Evolutionary conservation across 1,140 invertebrate species (phyloP), one percentile per base, ranked within the genome.

Genomic region (Galleria mellonella): DNA sequence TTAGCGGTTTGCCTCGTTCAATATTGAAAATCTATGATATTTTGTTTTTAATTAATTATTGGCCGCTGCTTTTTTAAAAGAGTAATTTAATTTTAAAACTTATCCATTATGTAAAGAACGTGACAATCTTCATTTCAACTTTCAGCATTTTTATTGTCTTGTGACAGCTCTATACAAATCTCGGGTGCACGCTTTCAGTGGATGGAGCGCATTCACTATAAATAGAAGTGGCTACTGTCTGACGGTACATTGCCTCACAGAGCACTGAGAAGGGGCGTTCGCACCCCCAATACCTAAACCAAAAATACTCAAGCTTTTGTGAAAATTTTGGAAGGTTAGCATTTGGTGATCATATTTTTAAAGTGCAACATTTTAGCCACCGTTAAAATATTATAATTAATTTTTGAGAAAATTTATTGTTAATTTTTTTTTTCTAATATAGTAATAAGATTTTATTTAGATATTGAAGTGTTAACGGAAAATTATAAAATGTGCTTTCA

Each of bases 281-380:
- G 56, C 44, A 46, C 53, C 63, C 66, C 68, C 45, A 37, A 28
- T 32, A 50, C 62, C 50, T 61, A 69, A 66, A 64, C 47, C 55
- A 33, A 56, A 55, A 59, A 43, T 45, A 44, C 42, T 55, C 43
- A 66, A 67, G 51, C 51, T 47, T 37, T 68, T 58, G 82, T 81
- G 74, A 82, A 83, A 73, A 70, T 82, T 63, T 53, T 81, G 70
- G 69, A 75, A 86, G 83, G 83, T 86, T 63, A 64, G 66, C 43
- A 50, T 54, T 50, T 52, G 49, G 42, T 44, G 23, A 43, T 55
- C 52, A 36, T 55, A 47, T 43, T 54, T 55, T 53, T 47, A 17
- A 14, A 41, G 41, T 47, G 10, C 29, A 12, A 37, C 23, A 32
- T 33, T 51, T 48, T 49, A 49, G 43, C 29, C 7, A 41, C 32